Base-by-base conservation (phyloP, 1,140 invertebrate species). In the Teleogryllus occipitalis region DNA sequence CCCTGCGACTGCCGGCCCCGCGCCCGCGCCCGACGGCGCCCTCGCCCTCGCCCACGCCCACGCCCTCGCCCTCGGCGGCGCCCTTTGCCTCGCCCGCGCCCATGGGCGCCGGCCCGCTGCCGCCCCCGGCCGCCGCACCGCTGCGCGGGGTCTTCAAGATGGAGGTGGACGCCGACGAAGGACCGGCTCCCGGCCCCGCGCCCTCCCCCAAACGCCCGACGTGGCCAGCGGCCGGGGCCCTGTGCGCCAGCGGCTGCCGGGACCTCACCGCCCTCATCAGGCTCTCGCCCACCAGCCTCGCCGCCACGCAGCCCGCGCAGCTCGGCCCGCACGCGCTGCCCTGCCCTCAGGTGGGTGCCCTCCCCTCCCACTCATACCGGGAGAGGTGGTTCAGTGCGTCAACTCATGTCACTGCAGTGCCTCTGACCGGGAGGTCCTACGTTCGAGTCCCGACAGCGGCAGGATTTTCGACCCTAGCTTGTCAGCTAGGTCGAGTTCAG, bases 211-310 rank as follows among this genome's bases (percentile, higher is more conserved):
- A 65, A 7, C 54, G 54, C 54, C 18, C 54, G 10, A 1, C 54
- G 10, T 65, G 54, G 54, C 54, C 54, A 39, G 27, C 27, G 54
- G 7, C 54, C 54, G 18, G 10, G 54, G 54, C 54, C 10, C 10
- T 65, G 10, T 14, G 10, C 54, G 54, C 10, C 18, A 18, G 54
- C 54, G 54, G 54, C 54, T 65, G 54, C 54, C 10, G 54, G 54
- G 79, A 80, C 65, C 6, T 80, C 18, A 77, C 79, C 22, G 39
- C 8, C 39, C 79, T 80, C 8, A 77, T 80, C 27, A 47, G 79
- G n/a, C 49, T 47, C 39, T 80, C 79, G 21, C 75, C 79, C 22
- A 80, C 79, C 75, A 80, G 79, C 46, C 75, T 80, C 54, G 54
- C 54, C 18, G 10, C 54, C 2, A 10, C 54, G 10, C 54, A 65